These are phyloP conservation scores for Porites rus DNA, from an alignment of 92 coral and sea anemone species.

Conservation along the genomic window DNA sequence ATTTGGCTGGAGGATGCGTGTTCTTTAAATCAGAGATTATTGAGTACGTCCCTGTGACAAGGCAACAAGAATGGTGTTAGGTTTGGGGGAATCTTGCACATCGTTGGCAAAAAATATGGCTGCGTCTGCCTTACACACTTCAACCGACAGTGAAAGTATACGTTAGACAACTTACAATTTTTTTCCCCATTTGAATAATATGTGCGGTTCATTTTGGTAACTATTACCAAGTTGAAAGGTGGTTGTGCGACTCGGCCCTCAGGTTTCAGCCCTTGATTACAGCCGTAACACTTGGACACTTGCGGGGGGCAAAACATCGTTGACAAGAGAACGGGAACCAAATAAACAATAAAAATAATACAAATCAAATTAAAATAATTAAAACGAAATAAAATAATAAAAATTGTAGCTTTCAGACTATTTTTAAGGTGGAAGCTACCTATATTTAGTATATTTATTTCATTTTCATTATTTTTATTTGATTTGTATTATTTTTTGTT, in stretches of 20 bases:
- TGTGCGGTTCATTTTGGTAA: slow-evolving; percentile 28
- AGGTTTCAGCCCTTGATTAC: slow-evolving; percentile 41
- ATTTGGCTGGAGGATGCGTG: neutral
- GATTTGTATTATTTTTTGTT: no score
- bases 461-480: no score
- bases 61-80: slow-evolving; percentile 33
- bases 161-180: slow-evolving; percentile 30
- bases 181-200: slow-evolving; percentile 23
- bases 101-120: slow-evolving; percentile 36
- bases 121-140: slow-evolving; percentile 44
- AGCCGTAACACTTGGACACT: slow-evolving; percentile 32
- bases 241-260: slow-evolving; percentile 44
- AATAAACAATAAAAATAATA: no score
- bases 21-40: neutral
- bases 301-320: slow-evolving; percentile 50
- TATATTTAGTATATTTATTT: no score
- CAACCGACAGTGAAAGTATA: slow-evolving; percentile 44
- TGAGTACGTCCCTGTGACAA: slow-evolving; percentile 28
- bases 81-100: slow-evolving; percentile 28
- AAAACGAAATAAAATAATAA: no score
- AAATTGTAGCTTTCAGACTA: no score
- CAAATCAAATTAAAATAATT: no score
- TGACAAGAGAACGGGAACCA: no score
- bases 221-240: slow-evolving; percentile 38
- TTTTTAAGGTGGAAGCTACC: no score